phyloP scores from a whole-genome alignment of 2,797 vertebrate species.

The Eutrigla gurnardus region DNA sequence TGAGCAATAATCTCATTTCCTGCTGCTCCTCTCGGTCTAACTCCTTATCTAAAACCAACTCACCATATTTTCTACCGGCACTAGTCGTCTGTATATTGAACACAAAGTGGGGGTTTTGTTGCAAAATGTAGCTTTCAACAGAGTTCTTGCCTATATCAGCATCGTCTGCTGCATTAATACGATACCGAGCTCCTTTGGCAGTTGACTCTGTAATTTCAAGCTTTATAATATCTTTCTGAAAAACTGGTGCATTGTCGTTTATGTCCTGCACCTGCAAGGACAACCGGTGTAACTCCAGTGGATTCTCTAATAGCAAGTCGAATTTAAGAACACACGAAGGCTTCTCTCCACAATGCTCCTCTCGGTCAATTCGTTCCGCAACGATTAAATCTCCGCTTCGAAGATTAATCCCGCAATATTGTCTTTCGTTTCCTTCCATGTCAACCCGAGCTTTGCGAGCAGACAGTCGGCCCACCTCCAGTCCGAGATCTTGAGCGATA shows the following conservation, averaged over 20 bases:
- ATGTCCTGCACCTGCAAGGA: conserved; percentile 82
- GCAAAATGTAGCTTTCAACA: conserved; percentile 71
- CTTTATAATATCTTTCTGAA: conserved; percentile 73
- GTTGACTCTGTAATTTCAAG: conserved; percentile 73
- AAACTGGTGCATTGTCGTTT: conserved; percentile 85
- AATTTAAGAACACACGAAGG: conserved; percentile 75
- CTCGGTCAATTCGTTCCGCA: conserved; percentile 74
- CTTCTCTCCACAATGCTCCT: conserved; percentile 68
- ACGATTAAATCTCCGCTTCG: conserved; percentile 66
- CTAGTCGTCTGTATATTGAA: conserved; percentile 53
- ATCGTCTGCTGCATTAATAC: conserved; percentile 62
- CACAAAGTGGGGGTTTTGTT: conserved; percentile 66
- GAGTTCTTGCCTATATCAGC: conserved; percentile 70
- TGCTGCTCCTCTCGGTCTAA: conserved; percentile 27
- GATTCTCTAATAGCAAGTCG: conserved; percentile 82
- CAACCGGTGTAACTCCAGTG: conserved; percentile 74
- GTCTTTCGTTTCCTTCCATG: conserved; percentile 51
- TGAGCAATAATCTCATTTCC: conserved; percentile 54
- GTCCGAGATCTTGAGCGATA: conserved; percentile 72
- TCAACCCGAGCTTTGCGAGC: conserved; percentile 73
- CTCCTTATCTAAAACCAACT: conserved; percentile 38
- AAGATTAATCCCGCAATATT: conserved; percentile 64
- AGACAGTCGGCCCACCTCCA: conserved; percentile 52
- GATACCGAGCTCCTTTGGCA: conserved; percentile 57
- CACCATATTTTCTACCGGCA: conserved; percentile 60